These are phyloP conservation scores for Uria aalge DNA, from an alignment of 2,113 vertebrate genomes.

Conservation along the genomic window DNA sequence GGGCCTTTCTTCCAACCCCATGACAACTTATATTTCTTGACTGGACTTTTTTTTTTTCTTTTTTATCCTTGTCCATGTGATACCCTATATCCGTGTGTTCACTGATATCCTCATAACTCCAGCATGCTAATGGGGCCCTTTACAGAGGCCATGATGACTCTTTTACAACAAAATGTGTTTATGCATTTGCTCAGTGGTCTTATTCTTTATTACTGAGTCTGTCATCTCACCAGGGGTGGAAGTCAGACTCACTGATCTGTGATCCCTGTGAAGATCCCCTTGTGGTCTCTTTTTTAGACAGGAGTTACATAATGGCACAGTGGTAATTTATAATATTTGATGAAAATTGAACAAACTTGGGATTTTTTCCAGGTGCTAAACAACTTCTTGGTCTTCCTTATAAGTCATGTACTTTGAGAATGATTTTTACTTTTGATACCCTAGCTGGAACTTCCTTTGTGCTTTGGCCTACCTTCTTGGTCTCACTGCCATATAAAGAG, in stretches of 20 bases:
- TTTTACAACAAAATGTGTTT: neutral
- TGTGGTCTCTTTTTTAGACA: neutral
- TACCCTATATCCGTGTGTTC: neutral
- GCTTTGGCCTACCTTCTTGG: neutral
- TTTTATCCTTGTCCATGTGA: neutral
- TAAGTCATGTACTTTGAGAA: neutral
- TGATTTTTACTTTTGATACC: neutral
- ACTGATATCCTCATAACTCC: neutral
- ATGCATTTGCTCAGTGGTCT: neutral
- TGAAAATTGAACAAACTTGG: neutral
- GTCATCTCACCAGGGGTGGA: neutral
- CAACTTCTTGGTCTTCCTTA: neutral
- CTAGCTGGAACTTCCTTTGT: neutral
- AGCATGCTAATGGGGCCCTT: neutral
- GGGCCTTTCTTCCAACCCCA: neutral
- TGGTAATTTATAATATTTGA: neutral
- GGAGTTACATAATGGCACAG: neutral
- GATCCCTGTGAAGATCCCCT: neutral
- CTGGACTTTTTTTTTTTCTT: neutral
- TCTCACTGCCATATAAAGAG: neutral
- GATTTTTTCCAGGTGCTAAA: neutral
- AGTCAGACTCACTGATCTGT: neutral
- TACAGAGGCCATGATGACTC: neutral
- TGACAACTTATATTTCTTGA: neutral
- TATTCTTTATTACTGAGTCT: neutral